Evolutionary conservation across 35 echinoderm and acorn worm genomes (phyloP), one percentile per base, ranked within the genome.

Genomic region (Antedon bifida): DNA sequence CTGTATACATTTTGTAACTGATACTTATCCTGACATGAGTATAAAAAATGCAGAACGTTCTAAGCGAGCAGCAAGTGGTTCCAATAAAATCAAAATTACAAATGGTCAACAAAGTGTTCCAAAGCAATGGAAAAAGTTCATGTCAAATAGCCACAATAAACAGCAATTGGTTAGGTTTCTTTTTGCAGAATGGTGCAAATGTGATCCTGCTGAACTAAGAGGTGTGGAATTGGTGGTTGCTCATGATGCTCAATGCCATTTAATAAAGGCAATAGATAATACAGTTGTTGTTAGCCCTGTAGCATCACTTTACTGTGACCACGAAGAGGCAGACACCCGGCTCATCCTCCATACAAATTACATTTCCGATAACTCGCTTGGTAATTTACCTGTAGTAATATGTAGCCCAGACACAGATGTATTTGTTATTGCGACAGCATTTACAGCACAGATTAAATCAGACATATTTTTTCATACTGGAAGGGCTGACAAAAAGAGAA

Each of bases 71-170:
- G 23, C 31, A 31, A 21, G 26, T 83, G 87, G 28, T 33, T 64
- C 13, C 75, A 89, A 44, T 30, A 31, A 76, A 64, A 56, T 79
- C 0, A 86, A 84, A 36, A 93, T 93, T 28, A 14, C 38, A 42
- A 83, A 73, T 80, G 79, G 84, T n/a, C 77, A n/a, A 75, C 91
- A 93, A 34, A 77, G 21, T 34, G 35, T 88, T 0, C 91, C 91
- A 11, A 74, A 36, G 3, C 82, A 92, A 79, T 92, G 86, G 91
- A 92, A 92, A 38, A 89, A 93, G 30, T 88, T 89, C 44, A 34
- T 93, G n/a, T 78, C 79, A 36, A 35, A 34, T 51, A 79, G 91
- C 21, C 36, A 82, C 5, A 93, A 93, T 74, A 93, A 93, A 39
- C 46, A 85, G 33, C 36, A 77, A 3, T 79, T 93, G 0, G 32